Evolutionary conservation across 2,113 vertebrate genomes (phyloP), one percentile per base, ranked within the genome.

Genomic region (Phrynocephalus versicolor): DNA sequence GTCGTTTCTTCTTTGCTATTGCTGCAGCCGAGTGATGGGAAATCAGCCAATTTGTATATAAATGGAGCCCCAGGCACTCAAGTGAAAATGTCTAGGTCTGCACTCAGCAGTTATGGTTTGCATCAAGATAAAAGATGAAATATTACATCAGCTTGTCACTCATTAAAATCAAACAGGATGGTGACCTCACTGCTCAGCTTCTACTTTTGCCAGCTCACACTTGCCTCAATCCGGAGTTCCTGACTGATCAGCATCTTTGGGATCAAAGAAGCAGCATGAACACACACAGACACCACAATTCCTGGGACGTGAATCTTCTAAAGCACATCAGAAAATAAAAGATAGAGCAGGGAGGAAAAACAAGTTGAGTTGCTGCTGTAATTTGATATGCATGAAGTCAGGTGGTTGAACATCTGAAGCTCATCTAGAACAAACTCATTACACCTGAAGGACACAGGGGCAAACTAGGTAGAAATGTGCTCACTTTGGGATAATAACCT

Each of bases 161-260:
- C 82, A 71, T 64, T 89, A 81, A 81, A 14, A 81, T 39, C 35
- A 83, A 83, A 78, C n/a, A 79, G 67, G 74, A 83, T 83, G 75
- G 37, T 90, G 88, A 90, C 65, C n/a, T 93, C 87, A 72, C 19
- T 23, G 77, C 81, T 82, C 6, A 75, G 39, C 37, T 89, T 79
- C 6, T 82, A 37, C 21, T 87, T 25, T 39, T 89, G 33, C 70
- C 81, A 76, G 62, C 25, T 39, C 0, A 0, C 60, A 6, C 58
- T 88, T 84, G 87, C 85, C 84, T 2, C 25, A 73, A 0, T 67
- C 2, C 71, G 84, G 1, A 67, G 57, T n/a, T 88, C 35, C 72
- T 69, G 72, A 18, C 58, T 35, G 87, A 82, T 74, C 72, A 86
- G 0, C 3, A 1, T 5, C 76, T 15, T 69, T 9, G 60, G 2